phyloP scores from a whole-genome alignment of 2,113 vertebrate genomes.

The Corvus cornix region DNA sequence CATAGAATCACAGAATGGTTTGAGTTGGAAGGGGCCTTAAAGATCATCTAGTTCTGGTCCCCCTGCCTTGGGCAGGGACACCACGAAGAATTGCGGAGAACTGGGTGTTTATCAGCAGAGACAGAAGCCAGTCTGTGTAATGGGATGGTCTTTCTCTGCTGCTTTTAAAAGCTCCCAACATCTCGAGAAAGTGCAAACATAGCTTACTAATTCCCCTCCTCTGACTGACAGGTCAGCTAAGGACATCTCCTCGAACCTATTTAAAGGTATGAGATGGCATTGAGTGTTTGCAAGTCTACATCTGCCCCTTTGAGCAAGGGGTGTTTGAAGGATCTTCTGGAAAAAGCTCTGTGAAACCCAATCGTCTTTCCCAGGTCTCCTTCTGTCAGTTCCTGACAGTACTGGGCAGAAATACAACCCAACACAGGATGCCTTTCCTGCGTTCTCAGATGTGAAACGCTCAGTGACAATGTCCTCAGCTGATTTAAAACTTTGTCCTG shows the following conservation, averaged over 20 bases:
- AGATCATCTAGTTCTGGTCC: background rate
- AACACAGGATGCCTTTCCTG: background rate
- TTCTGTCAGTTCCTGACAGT: background rate
- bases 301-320: background rate
- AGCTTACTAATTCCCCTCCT: background rate
- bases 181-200: background rate
- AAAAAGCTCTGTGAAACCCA: background rate
- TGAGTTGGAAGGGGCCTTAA: background rate
- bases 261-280: background rate
- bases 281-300: background rate
- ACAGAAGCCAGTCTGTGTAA: background rate
- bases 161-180: background rate
- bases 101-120: background rate
- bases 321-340: background rate
- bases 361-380: background rate
- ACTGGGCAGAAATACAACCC: background rate
- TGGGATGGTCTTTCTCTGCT: background rate
- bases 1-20: background rate
- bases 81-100: background rate
- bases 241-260: background rate
- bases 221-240: background rate
- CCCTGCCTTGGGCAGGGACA: background rate
- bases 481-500: background rate
- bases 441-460: background rate
- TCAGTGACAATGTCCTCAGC: background rate